Evolutionary conservation across 1,140 invertebrate species (phyloP), one percentile per base, ranked within the genome.

Genomic region (Drosophila subpulchrella): DNA sequence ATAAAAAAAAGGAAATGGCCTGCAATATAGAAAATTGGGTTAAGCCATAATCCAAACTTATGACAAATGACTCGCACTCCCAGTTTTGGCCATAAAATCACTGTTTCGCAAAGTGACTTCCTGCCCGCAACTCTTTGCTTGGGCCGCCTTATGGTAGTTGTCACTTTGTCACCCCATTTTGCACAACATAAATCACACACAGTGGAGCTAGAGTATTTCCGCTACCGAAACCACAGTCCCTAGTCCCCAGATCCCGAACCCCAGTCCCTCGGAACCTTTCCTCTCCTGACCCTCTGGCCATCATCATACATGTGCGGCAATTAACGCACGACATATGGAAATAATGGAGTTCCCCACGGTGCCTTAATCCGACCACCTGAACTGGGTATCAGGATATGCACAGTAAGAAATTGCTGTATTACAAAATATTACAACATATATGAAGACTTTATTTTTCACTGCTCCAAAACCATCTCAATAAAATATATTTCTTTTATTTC

Each of bases 131-230:
- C 47, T 67, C 50, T 42, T 20, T 51, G 53, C 34, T 20, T 0
- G 0, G 42, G 24, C 38, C 50, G 55, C 55, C 72, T 85, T 81
- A 68, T 66, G 48, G 56, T 55, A 75, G 55, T 84, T 84, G 76
- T 73, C 72, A 66, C 57, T 51, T 53, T 85, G 82, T 75, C 78
- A 48, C 58, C 59, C 75, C 74, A 80, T 81, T 73, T 86, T 81
- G 78, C 78, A 78, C 60, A 59, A 46, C 79, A 73, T 88, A 86
- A 88, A 88, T 86, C 65, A 60, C 82, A 81, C 70, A 53, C 41
- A 56, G 50, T n/a, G 44, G 6, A 11, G 55, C 30, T 62, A 13
- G 30, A 54, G 38, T 46, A 24, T 13, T 39, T 15, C 34, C 34
- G 20, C 32, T 30, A 15, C 55, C 30, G 32, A 48, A 30, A n/a